Percentiles rank a stretch among this genome's conserved stretches.
Conservation (phyloP, 1,140 invertebrate genomes). For the Eciton burchellii region DNA sequence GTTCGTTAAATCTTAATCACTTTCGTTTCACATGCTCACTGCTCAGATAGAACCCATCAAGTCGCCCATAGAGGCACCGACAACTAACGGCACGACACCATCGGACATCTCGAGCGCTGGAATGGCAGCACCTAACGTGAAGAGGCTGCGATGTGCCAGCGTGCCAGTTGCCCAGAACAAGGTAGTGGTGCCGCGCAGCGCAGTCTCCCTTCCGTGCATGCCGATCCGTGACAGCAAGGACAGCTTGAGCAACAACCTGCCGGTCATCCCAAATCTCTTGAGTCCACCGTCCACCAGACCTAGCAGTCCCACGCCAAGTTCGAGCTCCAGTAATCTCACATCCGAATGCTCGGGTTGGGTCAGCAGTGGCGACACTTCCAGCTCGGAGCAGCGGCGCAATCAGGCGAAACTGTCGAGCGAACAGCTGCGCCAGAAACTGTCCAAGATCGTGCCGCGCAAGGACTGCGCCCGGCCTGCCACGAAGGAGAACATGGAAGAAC, state of each 20-base stretch:
- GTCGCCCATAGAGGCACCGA: constrained; percentile 72
- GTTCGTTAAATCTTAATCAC: constrained; percentile 3
- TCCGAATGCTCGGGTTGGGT: constrained; percentile 93
- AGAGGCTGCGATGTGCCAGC: constrained; percentile 83
- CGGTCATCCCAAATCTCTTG: constrained; percentile 76
- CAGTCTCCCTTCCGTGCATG: constrained; percentile 84
- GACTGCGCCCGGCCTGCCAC: constrained; percentile 86
- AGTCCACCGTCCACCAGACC: constrained; percentile 82
- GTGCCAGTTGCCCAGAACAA: constrained; percentile 83
- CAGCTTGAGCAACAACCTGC: constrained; percentile 74
- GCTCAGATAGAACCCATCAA: constrained; percentile 75
- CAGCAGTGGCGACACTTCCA: constrained; percentile 87
- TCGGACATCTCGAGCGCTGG: constrained; percentile 60
- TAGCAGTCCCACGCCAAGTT: constrained; percentile 83
- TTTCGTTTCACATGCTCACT: neutral
- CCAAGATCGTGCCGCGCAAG: constrained; percentile 85
- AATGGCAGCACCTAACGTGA: constrained; percentile 70
- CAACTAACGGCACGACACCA: constrained; percentile 71
- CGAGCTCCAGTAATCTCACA: constrained; percentile 89
- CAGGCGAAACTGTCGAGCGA: constrained; percentile 82
- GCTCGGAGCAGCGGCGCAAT: constrained; percentile 87
- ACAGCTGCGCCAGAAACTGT: constrained; percentile 80
- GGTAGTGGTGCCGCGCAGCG: constrained; percentile 82
- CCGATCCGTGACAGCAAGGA: constrained; percentile 82
- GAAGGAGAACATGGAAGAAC: constrained; percentile 81